These are phyloP conservation scores for Ochlodes sylvanus DNA, from an alignment of 2,888 invertebrate species.

Conservation along the genomic window DNA sequence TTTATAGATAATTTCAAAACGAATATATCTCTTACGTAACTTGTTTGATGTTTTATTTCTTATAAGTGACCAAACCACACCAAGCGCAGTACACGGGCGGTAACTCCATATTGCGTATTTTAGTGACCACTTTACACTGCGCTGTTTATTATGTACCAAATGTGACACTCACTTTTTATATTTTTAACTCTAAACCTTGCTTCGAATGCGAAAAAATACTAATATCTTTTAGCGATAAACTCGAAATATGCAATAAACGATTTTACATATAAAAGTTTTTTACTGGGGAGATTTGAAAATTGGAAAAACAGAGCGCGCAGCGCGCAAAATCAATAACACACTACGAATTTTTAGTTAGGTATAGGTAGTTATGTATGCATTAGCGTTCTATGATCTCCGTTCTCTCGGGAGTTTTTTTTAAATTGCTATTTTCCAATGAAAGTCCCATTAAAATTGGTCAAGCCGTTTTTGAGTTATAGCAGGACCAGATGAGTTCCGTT, in stretches of 20 bases:
- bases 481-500: no score
- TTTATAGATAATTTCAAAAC: no score
- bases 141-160: constrained; percentile 50
- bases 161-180: constrained; percentile 43
- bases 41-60: not conserved
- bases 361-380: no score
- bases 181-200: constrained; percentile 29
- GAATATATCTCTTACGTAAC: no score
- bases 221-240: constrained; percentile 17
- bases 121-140: constrained; percentile 51
- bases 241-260: constrained; percentile 17
- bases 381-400: no score
- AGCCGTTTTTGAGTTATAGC: no score
- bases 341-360: no score
- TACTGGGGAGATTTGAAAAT: not conserved
- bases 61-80: constrained; percentile 5
- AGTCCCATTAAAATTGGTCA: no score
- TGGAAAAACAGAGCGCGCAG: no score
- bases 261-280: constrained; percentile 10
- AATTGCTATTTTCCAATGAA: no score
- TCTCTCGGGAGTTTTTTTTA: no score
- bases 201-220: constrained; percentile 24
- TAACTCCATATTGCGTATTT: constrained; percentile 48
- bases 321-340: no score
- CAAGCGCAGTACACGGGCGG: constrained; percentile 18